phyloP scores from a whole-genome alignment of 2,888 invertebrate genomes.

The Caenorhabditis sp. region DNA sequence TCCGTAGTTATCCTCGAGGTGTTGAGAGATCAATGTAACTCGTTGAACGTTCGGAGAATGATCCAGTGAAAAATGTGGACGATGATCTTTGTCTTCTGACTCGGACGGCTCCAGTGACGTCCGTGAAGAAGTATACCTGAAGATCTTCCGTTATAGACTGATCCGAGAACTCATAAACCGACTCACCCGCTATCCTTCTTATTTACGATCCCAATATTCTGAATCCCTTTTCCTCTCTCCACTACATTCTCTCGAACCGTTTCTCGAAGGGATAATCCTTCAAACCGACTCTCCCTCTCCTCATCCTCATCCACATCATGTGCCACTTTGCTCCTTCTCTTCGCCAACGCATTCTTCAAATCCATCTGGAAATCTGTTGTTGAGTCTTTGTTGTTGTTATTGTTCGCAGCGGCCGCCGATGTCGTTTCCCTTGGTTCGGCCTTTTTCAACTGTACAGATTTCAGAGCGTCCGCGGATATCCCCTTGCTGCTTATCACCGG shows the following conservation, averaged over 20 bases:
- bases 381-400: constrained; percentile 56
- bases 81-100: constrained; percentile 75
- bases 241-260: constrained; percentile 82
- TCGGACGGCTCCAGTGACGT: constrained; percentile 83
- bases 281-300: constrained; percentile 74
- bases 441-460: constrained; percentile 65
- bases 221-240: constrained; percentile 63
- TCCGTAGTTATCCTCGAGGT: constrained; percentile 82
- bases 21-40: constrained; percentile 81
- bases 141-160: neutral
- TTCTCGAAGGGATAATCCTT: constrained; percentile 81
- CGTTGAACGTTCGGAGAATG: constrained; percentile 73
- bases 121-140: constrained; percentile 83
- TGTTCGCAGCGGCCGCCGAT: constrained; percentile 47
- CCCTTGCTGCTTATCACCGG: constrained; percentile 60
- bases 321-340: constrained; percentile 80
- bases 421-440: constrained; percentile 45
- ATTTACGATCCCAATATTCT: constrained; percentile 79
- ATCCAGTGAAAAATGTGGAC: constrained; percentile 69
- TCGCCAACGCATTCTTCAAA: constrained; percentile 82
- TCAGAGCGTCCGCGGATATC: constrained; percentile 70
- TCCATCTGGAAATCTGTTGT: constrained; percentile 82
- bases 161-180: neutral
- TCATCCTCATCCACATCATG: constrained; percentile 79
- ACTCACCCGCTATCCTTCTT: constrained; percentile 83